Conservation (phyloP, 2,888 invertebrate species). For the Dolichomitus sp. region DNA sequence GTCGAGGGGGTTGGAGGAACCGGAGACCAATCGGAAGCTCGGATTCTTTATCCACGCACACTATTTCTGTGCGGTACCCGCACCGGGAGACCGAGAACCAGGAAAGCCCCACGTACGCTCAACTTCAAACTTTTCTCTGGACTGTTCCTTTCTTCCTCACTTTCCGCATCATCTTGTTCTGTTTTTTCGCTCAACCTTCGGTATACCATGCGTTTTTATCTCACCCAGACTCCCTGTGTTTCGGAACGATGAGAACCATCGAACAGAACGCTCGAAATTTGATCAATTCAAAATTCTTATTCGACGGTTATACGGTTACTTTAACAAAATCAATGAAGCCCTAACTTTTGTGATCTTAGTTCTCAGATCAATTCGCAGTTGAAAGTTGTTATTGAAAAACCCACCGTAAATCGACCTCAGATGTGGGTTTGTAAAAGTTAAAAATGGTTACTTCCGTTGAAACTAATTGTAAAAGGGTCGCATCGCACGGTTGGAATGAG, state of each 20-base stretch:
- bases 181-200: neutral
- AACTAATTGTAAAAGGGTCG: no score
- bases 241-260: neutral
- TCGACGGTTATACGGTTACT: no score
- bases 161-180: neutral
- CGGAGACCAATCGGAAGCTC: constrained; percentile 84
- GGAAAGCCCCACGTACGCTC: constrained; percentile 69
- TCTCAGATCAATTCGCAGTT: neutral
- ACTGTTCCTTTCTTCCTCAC: constrained; percentile 4
- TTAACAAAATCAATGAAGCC: no score
- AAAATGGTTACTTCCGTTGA: no score
- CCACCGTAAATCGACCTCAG: no score
- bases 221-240: neutral
- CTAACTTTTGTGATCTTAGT: no score
- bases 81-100: constrained; percentile 76
- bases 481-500: no score
- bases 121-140: constrained; percentile 50
- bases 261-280: neutral
- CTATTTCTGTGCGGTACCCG: constrained; percentile 71
- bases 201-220: neutral
- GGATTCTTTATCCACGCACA: constrained; percentile 81
- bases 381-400: no score
- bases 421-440: no score
- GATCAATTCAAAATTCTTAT: no score
- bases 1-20: constrained; percentile 73